Percentiles rank a stretch among this genome's conserved stretches.
phyloP scores from a whole-genome alignment of 2,113 vertebrate species.

The Misgurnus anguillicaudatus region DNA sequence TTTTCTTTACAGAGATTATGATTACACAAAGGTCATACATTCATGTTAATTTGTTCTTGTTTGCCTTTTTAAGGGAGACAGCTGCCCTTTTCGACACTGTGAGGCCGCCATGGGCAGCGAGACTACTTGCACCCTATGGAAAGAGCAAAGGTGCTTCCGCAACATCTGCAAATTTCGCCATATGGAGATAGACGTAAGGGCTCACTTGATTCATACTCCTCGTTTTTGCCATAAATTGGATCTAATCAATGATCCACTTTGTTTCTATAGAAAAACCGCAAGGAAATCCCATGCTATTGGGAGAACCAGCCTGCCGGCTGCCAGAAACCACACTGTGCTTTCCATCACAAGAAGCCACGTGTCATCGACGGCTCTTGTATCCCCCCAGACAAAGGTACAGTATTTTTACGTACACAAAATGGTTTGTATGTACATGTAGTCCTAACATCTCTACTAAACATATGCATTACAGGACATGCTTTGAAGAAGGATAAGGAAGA shows the following conservation, averaged over 20 bases:
- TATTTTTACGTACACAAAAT: background rate
- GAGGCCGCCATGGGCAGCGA: conserved; percentile 92
- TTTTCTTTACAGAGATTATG: too few relatives aligned
- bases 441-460: too few relatives aligned
- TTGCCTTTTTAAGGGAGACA: conserved; percentile 79
- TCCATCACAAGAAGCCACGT: conserved; percentile 87
- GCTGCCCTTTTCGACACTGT: conserved; percentile 92
- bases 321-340: conserved; percentile 93
- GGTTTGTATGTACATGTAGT: background rate
- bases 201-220: background rate
- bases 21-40: background rate
- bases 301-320: conserved; percentile 92
- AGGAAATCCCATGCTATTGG: conserved; percentile 93
- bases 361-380: conserved; percentile 84
- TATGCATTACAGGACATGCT: conserved; percentile 53
- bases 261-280: conserved; percentile 86
- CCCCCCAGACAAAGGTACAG: conserved; percentile 83
- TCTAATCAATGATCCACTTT: background rate
- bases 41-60: background rate
- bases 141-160: conserved; percentile 90
- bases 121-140: conserved; percentile 88
- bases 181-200: conserved; percentile 92
- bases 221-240: background rate
- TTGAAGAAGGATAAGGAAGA: conserved; percentile 78
- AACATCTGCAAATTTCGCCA: conserved; percentile 92